phyloP scores from a whole-genome alignment of 1,140 invertebrate genomes.

The Drosophila parabipectinata region DNA sequence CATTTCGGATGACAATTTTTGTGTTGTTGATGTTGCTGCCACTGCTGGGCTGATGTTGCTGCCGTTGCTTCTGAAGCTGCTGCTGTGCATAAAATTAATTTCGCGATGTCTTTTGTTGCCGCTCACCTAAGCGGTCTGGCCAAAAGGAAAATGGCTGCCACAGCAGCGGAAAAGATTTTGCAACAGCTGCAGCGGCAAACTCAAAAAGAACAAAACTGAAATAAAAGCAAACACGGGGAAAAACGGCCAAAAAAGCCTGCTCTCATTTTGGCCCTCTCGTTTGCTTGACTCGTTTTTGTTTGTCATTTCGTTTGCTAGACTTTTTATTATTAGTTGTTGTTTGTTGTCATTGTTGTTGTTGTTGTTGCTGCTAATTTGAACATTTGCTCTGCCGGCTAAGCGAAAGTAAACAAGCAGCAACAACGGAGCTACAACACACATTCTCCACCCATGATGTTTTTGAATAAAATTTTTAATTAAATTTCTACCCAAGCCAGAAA shows the following conservation, averaged over 20 bases:
- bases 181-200: constrained; percentile 69
- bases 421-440: constrained; percentile 36
- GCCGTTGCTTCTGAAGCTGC: constrained; percentile 43
- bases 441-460: constrained; percentile 55
- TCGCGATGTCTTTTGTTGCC: constrained; percentile 77
- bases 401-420: constrained; percentile 65
- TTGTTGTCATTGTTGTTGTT: neutral
- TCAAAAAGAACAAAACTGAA: constrained; percentile 10
- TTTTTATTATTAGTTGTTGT: constrained; percentile 63
- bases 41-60: constrained; percentile 17
- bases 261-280: constrained; percentile 62
- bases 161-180: constrained; percentile 74
- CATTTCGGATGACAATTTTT: constrained; percentile 64
- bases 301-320: constrained; percentile 58
- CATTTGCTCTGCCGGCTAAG: constrained; percentile 55
- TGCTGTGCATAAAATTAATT: constrained; percentile 77
- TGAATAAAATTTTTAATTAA: constrained; percentile 63
- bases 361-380: constrained; percentile 68
- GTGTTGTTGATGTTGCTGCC: constrained; percentile 27
- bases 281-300: constrained; percentile 34
- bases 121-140: constrained; percentile 75
- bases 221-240: constrained; percentile 8
- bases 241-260: constrained; percentile 66
- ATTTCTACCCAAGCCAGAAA: constrained; percentile 30
- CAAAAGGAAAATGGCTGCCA: constrained; percentile 68